Evolutionary conservation across 2,113 vertebrate species (phyloP).

Genomic region (Dicerorhinus sumatrensis): DNA sequence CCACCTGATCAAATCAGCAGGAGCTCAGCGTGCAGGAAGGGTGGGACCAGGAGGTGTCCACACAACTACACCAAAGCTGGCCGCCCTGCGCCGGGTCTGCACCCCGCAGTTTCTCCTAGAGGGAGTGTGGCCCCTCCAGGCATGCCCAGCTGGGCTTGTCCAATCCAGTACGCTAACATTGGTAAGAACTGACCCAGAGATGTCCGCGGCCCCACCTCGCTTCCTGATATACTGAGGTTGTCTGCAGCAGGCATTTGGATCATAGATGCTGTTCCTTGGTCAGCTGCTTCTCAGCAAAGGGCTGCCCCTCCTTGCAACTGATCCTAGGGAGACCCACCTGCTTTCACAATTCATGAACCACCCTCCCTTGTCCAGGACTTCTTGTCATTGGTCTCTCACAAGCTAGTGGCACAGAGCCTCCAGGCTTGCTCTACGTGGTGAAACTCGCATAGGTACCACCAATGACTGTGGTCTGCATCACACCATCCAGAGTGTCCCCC

Average conservation of each 20-base stretch:
- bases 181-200: not conserved
- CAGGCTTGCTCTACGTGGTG: not conserved
- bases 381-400: not conserved
- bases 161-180: rapidly evolving
- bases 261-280: not conserved
- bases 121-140: rapidly evolving
- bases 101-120: not conserved
- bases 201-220: too few relatives aligned
- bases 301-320: not conserved
- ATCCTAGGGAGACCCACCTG: not conserved
- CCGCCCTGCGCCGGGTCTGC: not conserved
- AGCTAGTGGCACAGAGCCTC: not conserved
- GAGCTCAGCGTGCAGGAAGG: not conserved
- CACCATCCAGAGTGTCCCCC: too few relatives aligned
- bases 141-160: not conserved
- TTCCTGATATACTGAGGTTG: not conserved
- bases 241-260: not conserved
- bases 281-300: not conserved
- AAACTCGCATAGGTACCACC: not conserved
- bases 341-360: not conserved
- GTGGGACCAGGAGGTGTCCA: rapidly evolving
- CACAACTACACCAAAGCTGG: too few relatives aligned
- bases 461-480: not conserved
- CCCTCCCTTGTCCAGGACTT: not conserved
- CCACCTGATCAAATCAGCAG: not conserved